These are phyloP conservation scores for Gasterosteus aculeatus DNA, from an alignment of 2,113 vertebrate genomes.

Conservation along the genomic window DNA sequence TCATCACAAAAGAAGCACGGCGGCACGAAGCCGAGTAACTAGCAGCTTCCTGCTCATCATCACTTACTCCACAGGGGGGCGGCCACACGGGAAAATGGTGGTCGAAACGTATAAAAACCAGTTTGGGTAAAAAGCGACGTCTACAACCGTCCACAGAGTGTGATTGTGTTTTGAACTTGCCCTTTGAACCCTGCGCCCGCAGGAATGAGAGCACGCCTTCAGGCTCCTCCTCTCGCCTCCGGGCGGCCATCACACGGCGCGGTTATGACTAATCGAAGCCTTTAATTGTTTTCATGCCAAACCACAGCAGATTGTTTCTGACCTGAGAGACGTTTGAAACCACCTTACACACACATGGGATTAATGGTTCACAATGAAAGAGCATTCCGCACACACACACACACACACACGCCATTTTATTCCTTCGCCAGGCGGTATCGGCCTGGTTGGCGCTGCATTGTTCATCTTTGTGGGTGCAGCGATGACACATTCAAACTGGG, in stretches of 20 bases:
- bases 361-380: constrained; percentile 8
- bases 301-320: not conserved
- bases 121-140: not conserved
- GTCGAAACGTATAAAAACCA: not conserved
- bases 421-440: not conserved
- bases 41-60: constrained; percentile 37
- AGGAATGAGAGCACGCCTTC: constrained; percentile 51
- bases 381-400: not conserved
- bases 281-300: not conserved
- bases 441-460: not conserved
- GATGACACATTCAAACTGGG: not conserved
- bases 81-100: not conserved
- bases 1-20: not conserved
- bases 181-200: constrained; percentile 43
- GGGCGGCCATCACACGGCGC: constrained; percentile 22
- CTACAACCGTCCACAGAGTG: not conserved
- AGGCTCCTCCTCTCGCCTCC: constrained; percentile 23
- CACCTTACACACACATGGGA: not conserved
- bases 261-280: not conserved
- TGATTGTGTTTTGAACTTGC: constrained; percentile 24
- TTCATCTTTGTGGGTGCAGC: not conserved
- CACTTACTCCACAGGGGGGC: constrained; percentile 7
- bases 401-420: not conserved
- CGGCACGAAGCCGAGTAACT: constrained; percentile 28
- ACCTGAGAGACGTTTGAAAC: not conserved